Percentiles rank a stretch among this genome's conserved stretches.
Conservation (phyloP, 2,888 invertebrate genomes). For the Nemurella pictetii region DNA sequence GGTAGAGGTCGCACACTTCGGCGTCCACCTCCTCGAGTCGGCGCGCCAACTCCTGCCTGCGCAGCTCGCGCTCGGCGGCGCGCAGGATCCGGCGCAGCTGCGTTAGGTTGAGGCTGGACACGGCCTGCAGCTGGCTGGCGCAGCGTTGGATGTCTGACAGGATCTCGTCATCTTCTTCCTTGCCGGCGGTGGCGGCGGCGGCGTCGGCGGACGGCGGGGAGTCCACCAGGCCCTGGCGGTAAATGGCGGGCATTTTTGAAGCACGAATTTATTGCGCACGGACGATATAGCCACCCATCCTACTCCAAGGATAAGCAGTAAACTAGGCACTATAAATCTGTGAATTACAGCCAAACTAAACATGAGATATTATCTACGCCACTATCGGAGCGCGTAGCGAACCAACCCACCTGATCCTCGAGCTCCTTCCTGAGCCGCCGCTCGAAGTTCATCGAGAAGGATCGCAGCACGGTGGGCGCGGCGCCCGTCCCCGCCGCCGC, state of each 20-base stretch:
- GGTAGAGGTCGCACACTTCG: constrained; percentile 80
- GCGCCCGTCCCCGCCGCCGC: background rate
- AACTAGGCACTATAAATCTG: too few species aligned
- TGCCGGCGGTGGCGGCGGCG: constrained; percentile 34
- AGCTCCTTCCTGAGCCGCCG: constrained; percentile 82
- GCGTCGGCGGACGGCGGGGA: constrained; percentile 63
- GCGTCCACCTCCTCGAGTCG: constrained; percentile 74
- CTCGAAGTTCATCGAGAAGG: constrained; percentile 68
- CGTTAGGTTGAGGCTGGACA: constrained; percentile 78
- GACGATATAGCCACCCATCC: too few species aligned
- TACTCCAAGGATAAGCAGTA: too few species aligned
- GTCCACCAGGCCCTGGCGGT: background rate
- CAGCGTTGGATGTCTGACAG: constrained; percentile 84
- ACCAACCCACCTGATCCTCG: constrained; percentile 64
- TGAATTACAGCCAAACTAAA: too few species aligned
- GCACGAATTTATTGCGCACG: too few species aligned
- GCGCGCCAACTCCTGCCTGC: constrained; percentile 73
- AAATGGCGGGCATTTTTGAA: too few species aligned
- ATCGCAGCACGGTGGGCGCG: constrained; percentile 54
- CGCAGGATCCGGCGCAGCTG: constrained; percentile 69
- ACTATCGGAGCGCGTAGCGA: too few species aligned
- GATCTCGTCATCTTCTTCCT: constrained; percentile 79
- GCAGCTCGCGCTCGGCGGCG: constrained; percentile 77
- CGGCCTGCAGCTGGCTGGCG: constrained; percentile 75
- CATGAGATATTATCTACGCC: too few species aligned